Percentiles rank a stretch among this genome's conserved stretches.
Evolutionary conservation across 1,140 invertebrate genomes (phyloP).

Genomic region (Drosophila arizonae): DNA sequence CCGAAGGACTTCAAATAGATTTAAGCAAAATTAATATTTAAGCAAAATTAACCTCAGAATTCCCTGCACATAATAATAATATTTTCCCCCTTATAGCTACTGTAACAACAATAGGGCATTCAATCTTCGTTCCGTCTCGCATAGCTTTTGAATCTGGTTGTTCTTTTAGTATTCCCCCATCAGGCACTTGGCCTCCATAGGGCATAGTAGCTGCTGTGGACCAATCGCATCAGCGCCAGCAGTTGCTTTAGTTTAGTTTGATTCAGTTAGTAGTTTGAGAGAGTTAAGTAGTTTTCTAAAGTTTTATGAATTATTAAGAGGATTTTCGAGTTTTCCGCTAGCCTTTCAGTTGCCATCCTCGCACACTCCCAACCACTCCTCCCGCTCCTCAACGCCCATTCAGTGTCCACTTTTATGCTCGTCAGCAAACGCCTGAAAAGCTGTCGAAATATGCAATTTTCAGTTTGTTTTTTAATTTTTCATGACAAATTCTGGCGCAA

Average conservation of each 20-base stretch:
- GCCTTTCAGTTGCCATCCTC: conserved; percentile 58
- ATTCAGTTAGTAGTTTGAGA: conserved; percentile 81
- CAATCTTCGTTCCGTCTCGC: background rate
- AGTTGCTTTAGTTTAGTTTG: conserved; percentile 78
- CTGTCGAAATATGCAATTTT: conserved; percentile 79
- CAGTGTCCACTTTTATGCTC: conserved; percentile 45
- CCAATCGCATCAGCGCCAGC: conserved; percentile 27
- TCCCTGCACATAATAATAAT: no score
- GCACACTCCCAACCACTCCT: background rate
- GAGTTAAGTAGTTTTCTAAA: conserved; percentile 79
- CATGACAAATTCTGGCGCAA: conserved; percentile 54
- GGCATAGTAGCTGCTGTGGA: background rate
- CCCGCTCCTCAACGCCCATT: background rate
- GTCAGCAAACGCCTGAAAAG: conserved; percentile 73
- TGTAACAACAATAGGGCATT: background rate
- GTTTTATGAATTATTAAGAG: conserved; percentile 81
- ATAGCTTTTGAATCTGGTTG: background rate
- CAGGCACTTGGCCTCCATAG: conserved; percentile 38
- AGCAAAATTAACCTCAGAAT: no score
- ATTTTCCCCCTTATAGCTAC: background rate
- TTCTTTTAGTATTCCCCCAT: background rate
- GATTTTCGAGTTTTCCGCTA: conserved; percentile 79
- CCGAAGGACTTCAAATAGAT: no score
- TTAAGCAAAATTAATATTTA: no score
- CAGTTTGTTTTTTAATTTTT: conserved; percentile 62